phyloP scores from a whole-genome alignment of 2,888 invertebrate species.

The Eretmocerus hayati region DNA sequence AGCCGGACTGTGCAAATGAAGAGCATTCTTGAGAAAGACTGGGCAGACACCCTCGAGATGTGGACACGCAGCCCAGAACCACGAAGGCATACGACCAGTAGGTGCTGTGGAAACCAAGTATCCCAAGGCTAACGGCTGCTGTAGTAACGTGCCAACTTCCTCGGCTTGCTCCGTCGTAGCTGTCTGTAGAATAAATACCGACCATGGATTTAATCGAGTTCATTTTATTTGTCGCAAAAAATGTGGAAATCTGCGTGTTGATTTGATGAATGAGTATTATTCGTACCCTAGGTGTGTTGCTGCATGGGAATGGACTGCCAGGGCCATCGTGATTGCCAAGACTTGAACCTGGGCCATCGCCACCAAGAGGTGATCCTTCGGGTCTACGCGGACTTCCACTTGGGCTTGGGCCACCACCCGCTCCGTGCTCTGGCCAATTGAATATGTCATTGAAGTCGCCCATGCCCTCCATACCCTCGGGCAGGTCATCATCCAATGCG shows the following conservation, averaged over 20 bases:
- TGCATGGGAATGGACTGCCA: slow-evolving; percentile 51
- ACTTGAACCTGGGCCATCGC: slow-evolving; percentile 43
- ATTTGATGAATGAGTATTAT: neutral
- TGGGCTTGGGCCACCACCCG: slow-evolving; percentile 55
- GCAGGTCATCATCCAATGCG: slow-evolving; percentile 56
- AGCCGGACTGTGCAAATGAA: slow-evolving; percentile 88
- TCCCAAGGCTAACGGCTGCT: slow-evolving; percentile 96
- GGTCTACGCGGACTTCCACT: slow-evolving; percentile 52
- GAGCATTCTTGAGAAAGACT: slow-evolving; percentile 89
- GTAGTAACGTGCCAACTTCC: slow-evolving; percentile 81
- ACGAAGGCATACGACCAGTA: slow-evolving; percentile 85
- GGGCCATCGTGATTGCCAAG: slow-evolving; percentile 46
- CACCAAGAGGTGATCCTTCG: slow-evolving; percentile 43
- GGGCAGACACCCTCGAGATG: slow-evolving; percentile 88
- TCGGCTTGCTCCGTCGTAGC: slow-evolving; percentile 51
- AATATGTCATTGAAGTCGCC: slow-evolving; percentile 74
- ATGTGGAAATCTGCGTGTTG: no score
- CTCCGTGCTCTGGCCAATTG: slow-evolving; percentile 56
- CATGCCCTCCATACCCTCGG: slow-evolving; percentile 65
- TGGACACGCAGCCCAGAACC: slow-evolving; percentile 97
- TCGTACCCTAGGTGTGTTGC: slow-evolving; percentile 50
- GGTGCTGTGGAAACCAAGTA: slow-evolving; percentile 96
- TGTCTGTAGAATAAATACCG: slow-evolving; percentile 48
- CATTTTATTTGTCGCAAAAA: no score
- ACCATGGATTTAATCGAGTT: no score